phyloP scores from a whole-genome alignment of 1,140 invertebrate genomes.

The Phymastichus coffea region DNA sequence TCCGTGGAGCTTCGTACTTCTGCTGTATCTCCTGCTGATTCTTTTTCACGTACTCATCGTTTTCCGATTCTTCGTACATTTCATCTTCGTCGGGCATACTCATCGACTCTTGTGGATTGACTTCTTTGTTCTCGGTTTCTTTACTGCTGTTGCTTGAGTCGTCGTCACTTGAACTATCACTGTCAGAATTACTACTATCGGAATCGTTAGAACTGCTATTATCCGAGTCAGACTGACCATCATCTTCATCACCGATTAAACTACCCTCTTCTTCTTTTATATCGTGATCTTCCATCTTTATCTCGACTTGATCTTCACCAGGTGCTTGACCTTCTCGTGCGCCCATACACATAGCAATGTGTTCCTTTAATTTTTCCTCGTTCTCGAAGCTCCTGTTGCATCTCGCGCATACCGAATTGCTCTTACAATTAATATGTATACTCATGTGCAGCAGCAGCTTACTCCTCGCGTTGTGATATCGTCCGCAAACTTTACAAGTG shows the following conservation, averaged over 20 bases:
- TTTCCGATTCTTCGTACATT: slow-evolving; percentile 31
- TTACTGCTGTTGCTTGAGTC: slow-evolving; percentile 32
- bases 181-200: slow-evolving; percentile 14
- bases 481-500: slow-evolving; percentile 62
- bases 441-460: slow-evolving; percentile 62
- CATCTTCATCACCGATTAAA: slow-evolving; percentile 40
- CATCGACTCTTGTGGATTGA: slow-evolving; percentile 21
- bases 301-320: slow-evolving; percentile 21
- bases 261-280: slow-evolving; percentile 40
- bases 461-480: slow-evolving; percentile 63
- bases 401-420: slow-evolving; percentile 44
- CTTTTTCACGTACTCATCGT: slow-evolving; percentile 12
- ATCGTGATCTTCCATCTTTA: slow-evolving; percentile 24
- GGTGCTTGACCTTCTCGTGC: slow-evolving; percentile 30
- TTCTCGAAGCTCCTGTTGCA: slow-evolving; percentile 47
- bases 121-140: slow-evolving; percentile 30
- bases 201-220: slow-evolving; percentile 34
- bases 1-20: slow-evolving; percentile 5
- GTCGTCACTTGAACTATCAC: slow-evolving; percentile 33
- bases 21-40: slow-evolving; percentile 9
- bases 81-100: slow-evolving; percentile 31
- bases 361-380: slow-evolving; percentile 45
- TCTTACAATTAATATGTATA: slow-evolving; percentile 60
- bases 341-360: slow-evolving; percentile 39
- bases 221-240: slow-evolving; percentile 37